These are phyloP conservation scores for Meta bourneti DNA, from an alignment of 2,888 invertebrate genomes.

Conservation along the genomic window DNA sequence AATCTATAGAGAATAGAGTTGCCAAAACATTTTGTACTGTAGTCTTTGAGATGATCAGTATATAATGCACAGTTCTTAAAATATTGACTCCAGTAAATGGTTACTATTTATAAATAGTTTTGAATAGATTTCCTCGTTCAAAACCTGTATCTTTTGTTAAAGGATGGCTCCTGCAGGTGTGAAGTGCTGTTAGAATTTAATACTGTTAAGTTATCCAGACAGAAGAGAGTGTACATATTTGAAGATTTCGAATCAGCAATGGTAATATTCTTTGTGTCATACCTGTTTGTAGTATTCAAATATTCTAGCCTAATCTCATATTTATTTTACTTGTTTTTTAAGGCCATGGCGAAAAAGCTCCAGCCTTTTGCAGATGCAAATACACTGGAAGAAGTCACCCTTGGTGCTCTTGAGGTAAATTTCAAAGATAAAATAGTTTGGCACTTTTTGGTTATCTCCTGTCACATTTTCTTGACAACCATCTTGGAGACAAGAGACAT, in stretches of 20 bases:
- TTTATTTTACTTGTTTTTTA: background rate
- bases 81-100: too few species aligned
- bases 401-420: slow-evolving; percentile 65
- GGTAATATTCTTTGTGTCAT: slow-evolving; percentile 27
- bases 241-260: slow-evolving; percentile 26
- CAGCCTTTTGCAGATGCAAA: slow-evolving; percentile 72
- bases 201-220: slow-evolving; percentile 51
- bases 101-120: too few species aligned
- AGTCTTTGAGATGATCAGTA: too few species aligned
- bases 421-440: background rate
- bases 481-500: background rate
- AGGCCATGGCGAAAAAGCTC: slow-evolving; percentile 36
- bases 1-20: too few species aligned
- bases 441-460: too few species aligned
- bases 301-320: background rate
- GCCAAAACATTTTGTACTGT: too few species aligned
- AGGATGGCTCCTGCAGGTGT: slow-evolving; percentile 10
- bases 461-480: too few species aligned
- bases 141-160: background rate
- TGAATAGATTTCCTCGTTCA: too few species aligned
- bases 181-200: slow-evolving; percentile 64
- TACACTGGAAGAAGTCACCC: slow-evolving; percentile 61
- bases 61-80: too few species aligned
- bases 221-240: slow-evolving; percentile 51
- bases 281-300: background rate